Evolutionary conservation across 1,140 invertebrate genomes (phyloP).

Genomic region (Leptonema lineaticorne): DNA sequence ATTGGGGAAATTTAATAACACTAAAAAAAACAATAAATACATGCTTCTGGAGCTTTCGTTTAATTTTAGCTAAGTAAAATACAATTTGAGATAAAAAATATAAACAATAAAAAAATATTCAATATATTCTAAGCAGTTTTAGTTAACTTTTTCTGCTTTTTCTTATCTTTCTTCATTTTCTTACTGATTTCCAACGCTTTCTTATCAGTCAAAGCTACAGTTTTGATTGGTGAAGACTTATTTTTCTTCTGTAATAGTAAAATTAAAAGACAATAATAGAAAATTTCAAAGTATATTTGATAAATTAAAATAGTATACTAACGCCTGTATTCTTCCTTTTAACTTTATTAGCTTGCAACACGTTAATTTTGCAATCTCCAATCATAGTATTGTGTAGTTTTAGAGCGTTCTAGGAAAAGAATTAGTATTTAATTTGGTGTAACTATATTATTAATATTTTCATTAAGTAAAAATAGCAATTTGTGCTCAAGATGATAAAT

Average conservation of each 20-base stretch:
- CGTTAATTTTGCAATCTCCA: slow-evolving; percentile 51
- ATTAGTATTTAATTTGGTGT: slow-evolving; percentile 9
- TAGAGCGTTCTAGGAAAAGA: slow-evolving; percentile 53
- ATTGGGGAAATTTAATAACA: too few relatives aligned
- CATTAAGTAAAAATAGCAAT: too few relatives aligned
- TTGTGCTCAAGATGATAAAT: too few relatives aligned
- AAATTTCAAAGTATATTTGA: too few relatives aligned
- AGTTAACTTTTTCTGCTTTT: slow-evolving; percentile 22
- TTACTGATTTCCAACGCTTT: slow-evolving; percentile 3
- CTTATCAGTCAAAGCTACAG: neutral
- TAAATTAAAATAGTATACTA: slow-evolving; percentile 22
- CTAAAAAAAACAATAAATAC: too few relatives aligned
- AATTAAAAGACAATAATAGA: neutral
- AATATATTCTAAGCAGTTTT: neutral
- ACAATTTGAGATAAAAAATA: neutral
- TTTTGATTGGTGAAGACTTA: slow-evolving; percentile 25
- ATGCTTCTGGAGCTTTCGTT: too few relatives aligned
- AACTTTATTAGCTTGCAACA: slow-evolving; percentile 47
- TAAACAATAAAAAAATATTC: neutral
- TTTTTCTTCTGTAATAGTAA: slow-evolving; percentile 34
- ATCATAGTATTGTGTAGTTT: slow-evolving; percentile 50
- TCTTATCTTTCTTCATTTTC: slow-evolving; percentile 17
- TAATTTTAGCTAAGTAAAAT: neutral
- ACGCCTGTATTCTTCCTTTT: slow-evolving; percentile 28
- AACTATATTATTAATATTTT: too few relatives aligned